Evolutionary conservation across 2,797 vertebrate species (phyloP).

Genomic region (Labroides dimidiatus): DNA sequence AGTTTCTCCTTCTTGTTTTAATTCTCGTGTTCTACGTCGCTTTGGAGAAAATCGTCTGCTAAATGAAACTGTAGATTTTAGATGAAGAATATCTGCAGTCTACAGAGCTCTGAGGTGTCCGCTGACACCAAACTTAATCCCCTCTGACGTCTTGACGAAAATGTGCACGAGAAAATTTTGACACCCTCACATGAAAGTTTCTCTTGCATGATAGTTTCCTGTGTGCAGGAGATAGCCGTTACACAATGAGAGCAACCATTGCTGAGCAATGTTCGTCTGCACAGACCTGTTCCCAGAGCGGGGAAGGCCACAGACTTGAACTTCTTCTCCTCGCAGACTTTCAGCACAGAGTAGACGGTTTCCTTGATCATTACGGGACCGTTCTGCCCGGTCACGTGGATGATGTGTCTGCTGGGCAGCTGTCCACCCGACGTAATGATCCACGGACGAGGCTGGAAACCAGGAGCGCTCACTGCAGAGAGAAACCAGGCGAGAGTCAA

Average conservation of each 20-base stretch:
- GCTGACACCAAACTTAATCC: too few species aligned
- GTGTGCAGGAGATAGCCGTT: too few species aligned
- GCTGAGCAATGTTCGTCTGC: too few species aligned
- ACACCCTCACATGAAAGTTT: too few species aligned
- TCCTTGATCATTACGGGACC: conserved; percentile 67
- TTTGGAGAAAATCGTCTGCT: too few species aligned
- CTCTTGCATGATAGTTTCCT: too few species aligned
- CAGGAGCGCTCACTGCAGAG: conserved; percentile 55
- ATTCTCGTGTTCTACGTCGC: too few species aligned
- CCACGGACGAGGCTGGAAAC: conserved; percentile 46
- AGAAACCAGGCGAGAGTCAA: conserved; percentile 2
- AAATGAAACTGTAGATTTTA: too few species aligned
- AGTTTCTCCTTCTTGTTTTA: too few species aligned
- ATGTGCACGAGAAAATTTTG: too few species aligned
- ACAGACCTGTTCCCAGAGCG: conserved; percentile 92
- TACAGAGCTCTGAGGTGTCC: neutral
- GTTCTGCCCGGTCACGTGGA: conserved; percentile 83
- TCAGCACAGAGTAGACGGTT: conserved; percentile 79
- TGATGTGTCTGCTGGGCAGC: conserved; percentile 83
- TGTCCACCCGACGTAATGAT: conserved; percentile 85
- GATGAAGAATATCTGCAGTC: neutral
- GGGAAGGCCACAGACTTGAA: conserved; percentile 88
- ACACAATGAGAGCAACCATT: too few species aligned
- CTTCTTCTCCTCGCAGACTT: conserved; percentile 78
- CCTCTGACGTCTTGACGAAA: too few species aligned